phyloP scores from a whole-genome alignment of 2,888 invertebrate genomes.

The Hecatera dysodea region DNA sequence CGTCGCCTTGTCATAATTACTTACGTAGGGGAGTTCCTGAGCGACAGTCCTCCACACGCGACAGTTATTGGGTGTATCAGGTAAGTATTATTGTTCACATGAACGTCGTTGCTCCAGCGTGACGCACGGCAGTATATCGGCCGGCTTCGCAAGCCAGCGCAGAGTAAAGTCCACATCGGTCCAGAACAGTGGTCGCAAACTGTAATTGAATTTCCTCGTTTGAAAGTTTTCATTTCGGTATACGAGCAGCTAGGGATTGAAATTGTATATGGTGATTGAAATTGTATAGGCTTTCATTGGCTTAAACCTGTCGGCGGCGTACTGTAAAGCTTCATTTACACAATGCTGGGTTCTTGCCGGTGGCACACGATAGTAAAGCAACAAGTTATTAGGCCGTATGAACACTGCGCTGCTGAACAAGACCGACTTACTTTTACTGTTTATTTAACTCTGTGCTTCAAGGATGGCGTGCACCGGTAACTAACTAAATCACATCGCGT shows the following conservation, averaged over 20 bases:
- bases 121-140: neutral
- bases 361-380: neutral
- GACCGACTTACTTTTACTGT: neutral
- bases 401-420: neutral
- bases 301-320: neutral
- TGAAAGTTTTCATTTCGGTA: conserved; percentile 13
- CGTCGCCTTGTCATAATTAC: neutral
- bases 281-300: conserved; percentile 11
- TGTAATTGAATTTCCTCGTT: conserved; percentile 32
- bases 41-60: neutral
- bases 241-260: conserved; percentile 20
- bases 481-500: no score
- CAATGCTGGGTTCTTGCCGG: neutral
- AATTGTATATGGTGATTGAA: conserved; percentile 27
- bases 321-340: neutral
- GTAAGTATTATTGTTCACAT: neutral
- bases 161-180: conserved; percentile 14
- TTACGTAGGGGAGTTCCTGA: neutral
- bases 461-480: neutral
- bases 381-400: no score
- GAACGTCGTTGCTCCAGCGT: neutral
- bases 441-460: neutral
- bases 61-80: neutral
- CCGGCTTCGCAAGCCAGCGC: neutral
- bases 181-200: conserved; percentile 16